Conservation (phyloP, 2,113 vertebrate genomes). For the Octodon degus region DNA sequence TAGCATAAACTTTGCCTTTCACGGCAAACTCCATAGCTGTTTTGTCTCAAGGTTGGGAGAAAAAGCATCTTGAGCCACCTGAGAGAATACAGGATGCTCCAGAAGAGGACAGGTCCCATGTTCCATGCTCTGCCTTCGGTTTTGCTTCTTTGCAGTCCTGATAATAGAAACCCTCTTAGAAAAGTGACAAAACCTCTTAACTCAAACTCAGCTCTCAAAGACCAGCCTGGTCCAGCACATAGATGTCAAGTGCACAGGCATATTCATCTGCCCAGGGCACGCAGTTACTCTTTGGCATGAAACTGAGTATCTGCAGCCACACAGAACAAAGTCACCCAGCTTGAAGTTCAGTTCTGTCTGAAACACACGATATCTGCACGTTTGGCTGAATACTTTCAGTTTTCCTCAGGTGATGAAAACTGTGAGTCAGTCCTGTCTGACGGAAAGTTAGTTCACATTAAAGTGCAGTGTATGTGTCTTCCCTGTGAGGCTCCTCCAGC, state of each 20-base stretch:
- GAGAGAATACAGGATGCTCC: too few relatives aligned
- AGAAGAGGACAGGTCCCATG: too few relatives aligned
- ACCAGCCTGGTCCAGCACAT: accelerated
- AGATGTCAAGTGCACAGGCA: neutral
- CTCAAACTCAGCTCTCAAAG: neutral
- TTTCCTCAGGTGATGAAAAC: neutral
- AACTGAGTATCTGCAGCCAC: neutral
- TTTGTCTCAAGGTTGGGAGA: too few relatives aligned
- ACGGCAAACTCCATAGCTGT: too few relatives aligned
- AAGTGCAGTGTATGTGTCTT: neutral
- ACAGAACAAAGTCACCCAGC: neutral
- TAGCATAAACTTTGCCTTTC: too few relatives aligned
- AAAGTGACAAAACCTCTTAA: neutral
- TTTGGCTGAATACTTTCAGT: neutral
- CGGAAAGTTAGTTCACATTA: neutral
- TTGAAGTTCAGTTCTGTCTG: neutral
- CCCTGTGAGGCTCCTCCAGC: neutral
- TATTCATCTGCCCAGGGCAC: neutral
- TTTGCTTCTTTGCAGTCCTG: neutral
- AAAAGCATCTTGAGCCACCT: too few relatives aligned
- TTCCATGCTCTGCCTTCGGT: neutral
- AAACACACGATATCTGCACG: neutral
- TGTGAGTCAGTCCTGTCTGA: neutral
- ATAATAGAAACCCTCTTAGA: neutral
- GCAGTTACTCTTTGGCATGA: neutral